Percentiles rank a stretch among this genome's conserved stretches.
These are phyloP conservation scores for Anomalospiza imberbis DNA, from an alignment of 2,797 vertebrate species.

Conservation along the genomic window DNA sequence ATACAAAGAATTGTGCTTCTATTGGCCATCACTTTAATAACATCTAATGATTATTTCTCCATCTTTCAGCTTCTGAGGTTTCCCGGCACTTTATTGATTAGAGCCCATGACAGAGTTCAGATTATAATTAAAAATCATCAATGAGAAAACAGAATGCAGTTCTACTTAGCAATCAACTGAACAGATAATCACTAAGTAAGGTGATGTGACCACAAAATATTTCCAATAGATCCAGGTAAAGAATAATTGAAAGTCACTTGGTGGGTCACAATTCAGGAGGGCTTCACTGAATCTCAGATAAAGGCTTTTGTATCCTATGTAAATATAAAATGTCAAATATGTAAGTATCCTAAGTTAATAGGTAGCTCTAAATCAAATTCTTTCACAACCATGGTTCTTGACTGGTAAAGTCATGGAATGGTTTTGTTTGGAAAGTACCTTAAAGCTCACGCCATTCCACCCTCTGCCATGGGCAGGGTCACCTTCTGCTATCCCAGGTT, in stretches of 20 bases:
- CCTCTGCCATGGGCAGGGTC: too few species aligned
- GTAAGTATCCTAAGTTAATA: background rate
- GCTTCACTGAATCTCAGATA: background rate
- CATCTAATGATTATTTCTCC: conserved; percentile 64
- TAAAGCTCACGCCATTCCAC: background rate
- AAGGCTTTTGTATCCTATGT: background rate
- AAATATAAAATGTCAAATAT: background rate
- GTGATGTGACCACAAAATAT: background rate
- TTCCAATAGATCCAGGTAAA: background rate
- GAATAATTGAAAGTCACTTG: conserved; percentile 21
- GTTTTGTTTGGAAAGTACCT: background rate
- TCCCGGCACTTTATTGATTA: conserved; percentile 55
- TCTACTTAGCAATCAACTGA: conserved; percentile 21
- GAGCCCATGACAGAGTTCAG: conserved; percentile 36
- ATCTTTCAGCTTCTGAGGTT: conserved; percentile 43
- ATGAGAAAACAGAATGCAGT: conserved; percentile 1
- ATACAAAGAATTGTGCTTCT: conserved; percentile 53
- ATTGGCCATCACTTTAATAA: conserved; percentile 63
- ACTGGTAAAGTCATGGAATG: background rate
- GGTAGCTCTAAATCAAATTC: background rate
- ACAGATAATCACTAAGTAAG: conserved; percentile 30
- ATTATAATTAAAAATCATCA: conserved; percentile 65
- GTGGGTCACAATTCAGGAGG: background rate
- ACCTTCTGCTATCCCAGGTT: background rate
- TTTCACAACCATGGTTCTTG: background rate